Percentiles rank a stretch among this genome's conserved stretches.
These are phyloP conservation scores for Mayetiola destructor DNA, from an alignment of 2,888 invertebrate genomes.

Conservation along the genomic window DNA sequence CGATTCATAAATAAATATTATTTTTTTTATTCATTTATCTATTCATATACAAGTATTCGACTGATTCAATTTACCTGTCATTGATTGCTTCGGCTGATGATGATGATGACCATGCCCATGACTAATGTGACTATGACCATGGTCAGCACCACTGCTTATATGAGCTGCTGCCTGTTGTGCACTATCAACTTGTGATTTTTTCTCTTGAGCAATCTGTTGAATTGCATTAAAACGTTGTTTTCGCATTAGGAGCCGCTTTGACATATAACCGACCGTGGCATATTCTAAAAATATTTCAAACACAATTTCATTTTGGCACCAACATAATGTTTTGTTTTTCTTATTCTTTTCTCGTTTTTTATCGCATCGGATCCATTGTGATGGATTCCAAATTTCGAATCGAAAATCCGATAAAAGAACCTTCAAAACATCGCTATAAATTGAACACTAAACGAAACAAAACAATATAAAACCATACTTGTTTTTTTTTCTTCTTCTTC, in stretches of 20 bases:
- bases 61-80: not conserved
- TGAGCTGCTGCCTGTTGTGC: slow-evolving; percentile 53
- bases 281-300: slow-evolving; percentile 81
- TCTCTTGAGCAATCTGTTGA: slow-evolving; percentile 84
- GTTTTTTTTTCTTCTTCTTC: no score
- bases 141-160: slow-evolving; percentile 34
- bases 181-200: slow-evolving; percentile 72
- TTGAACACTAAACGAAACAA: no score
- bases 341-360: no score
- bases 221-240: slow-evolving; percentile 82
- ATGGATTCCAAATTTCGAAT: no score
- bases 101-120: slow-evolving; percentile 39
- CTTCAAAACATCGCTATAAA: no score
- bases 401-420: no score
- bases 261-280: slow-evolving; percentile 95
- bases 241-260: slow-evolving; percentile 91
- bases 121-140: slow-evolving; percentile 37
- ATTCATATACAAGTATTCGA: not conserved
- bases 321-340: no score
- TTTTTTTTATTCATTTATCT: not conserved
- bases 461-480: no score
- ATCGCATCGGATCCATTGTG: no score
- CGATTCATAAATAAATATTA: not conserved
- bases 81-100: slow-evolving; percentile 37
- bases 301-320: no score